A percentile compares a stretch with the other conserved stretches of the same genome.
Conservation (phyloP, 2,113 vertebrate species). For the Semnopithecus entellus region DNA sequence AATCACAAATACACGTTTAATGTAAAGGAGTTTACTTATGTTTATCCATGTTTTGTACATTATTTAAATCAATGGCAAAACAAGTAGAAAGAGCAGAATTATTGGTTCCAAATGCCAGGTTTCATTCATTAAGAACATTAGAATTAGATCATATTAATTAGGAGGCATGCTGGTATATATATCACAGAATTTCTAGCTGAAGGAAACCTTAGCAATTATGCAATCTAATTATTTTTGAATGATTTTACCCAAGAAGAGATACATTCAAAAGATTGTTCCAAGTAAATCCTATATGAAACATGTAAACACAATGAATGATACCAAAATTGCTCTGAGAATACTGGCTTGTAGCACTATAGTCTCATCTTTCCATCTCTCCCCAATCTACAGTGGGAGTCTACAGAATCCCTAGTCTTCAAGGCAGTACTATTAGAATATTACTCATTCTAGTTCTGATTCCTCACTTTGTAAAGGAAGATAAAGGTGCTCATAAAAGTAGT, state of each 20-base stretch:
- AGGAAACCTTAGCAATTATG: background rate
- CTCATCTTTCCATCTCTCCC: rapidly evolving
- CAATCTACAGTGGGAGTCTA: background rate
- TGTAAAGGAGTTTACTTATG: background rate
- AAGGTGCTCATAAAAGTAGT: background rate
- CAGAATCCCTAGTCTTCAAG: background rate
- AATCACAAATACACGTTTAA: background rate
- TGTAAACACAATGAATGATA: background rate
- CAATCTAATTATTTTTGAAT: background rate
- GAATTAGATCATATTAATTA: background rate
- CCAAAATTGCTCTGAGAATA: background rate
- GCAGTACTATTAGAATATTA: background rate
- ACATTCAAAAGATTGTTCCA: background rate
- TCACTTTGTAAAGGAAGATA: background rate
- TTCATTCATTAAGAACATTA: background rate
- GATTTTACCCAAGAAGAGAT: background rate
- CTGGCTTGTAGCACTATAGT: background rate
- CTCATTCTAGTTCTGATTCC: background rate
- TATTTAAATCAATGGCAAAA: background rate
- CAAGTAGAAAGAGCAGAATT: background rate
- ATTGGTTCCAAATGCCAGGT: background rate
- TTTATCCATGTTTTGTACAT: background rate
- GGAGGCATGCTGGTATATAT: background rate
- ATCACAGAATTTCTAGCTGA: background rate
- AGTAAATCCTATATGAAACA: background rate